These are phyloP conservation scores for Urophycis tenuis DNA, from an alignment of 2,797 vertebrate genomes.

Conservation along the genomic window DNA sequence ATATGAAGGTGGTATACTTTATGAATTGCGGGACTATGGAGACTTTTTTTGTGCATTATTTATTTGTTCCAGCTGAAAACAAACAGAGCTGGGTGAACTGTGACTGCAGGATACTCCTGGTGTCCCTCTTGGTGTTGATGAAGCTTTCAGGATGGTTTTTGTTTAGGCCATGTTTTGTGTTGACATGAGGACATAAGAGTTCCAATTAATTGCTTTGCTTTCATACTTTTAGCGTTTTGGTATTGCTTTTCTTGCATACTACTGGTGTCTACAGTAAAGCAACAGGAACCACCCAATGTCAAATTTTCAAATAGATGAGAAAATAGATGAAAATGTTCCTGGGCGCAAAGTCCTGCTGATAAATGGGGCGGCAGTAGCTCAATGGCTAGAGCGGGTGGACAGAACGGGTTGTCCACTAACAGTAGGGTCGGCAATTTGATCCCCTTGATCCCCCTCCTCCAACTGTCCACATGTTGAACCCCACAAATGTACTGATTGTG, in stretches of 20 bases:
- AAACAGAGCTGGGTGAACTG: background rate
- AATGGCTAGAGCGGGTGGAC: no score
- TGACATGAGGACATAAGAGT: constrained; percentile 10
- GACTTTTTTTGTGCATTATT: background rate
- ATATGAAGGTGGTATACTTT: background rate
- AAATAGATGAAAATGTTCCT: constrained; percentile 5
- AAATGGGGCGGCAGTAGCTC: no score
- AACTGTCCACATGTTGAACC: no score
- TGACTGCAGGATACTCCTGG: background rate
- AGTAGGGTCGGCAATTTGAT: no score
- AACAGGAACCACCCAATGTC: background rate
- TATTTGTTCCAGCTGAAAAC: background rate
- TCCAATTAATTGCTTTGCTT: constrained; percentile 19
- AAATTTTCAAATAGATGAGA: background rate
- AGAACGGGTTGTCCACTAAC: no score
- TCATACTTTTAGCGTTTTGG: no score
- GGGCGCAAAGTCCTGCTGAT: background rate
- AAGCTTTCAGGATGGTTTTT: constrained; percentile 6
- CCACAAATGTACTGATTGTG: no score
- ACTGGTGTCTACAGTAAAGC: background rate
- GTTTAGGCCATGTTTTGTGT: constrained; percentile 3
- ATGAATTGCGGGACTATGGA: background rate
- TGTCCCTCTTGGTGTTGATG: background rate
- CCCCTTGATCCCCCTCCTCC: no score
- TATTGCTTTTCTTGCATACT: background rate